Evolutionary conservation across 2,888 invertebrate species (phyloP), one percentile per base, ranked within the genome.

Genomic region (Phengaris alcon): DNA sequence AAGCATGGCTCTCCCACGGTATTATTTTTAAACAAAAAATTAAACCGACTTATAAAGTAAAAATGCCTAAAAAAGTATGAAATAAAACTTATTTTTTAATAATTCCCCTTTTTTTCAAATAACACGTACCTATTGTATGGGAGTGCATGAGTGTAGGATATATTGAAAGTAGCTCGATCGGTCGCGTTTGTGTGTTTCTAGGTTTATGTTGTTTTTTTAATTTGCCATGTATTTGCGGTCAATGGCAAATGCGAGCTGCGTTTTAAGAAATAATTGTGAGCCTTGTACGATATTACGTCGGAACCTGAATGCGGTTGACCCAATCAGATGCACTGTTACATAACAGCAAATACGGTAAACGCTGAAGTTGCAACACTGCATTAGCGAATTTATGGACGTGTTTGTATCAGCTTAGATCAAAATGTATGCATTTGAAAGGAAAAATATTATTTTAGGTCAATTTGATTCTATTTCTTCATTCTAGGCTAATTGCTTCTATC

Each of bases 291-390:
- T 52, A 72, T 72, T 72, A 54, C 72, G 72, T 72, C 44, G 35
- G 52, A 52, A 13, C 72, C 54, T 72, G 72, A 72, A 72, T 72
- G 72, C 54, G 13, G 72, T 72, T 79, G 79, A 79, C 78, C 77
- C 77, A 77, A 81, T 81, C 80, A 78, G 79, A 81, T 80, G 80
- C 77, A 79, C 78, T 78, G 79, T 82, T 81, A 81, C 80, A 79
- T 81, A 81, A 81, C 75, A 69, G 74, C 74, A 59, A 74, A 77
- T 76, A 75, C 78, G 77, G 77, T 78, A 79, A 77, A 78, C 70
- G 75, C 74, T 7, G 35, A 0, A 73, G 68, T 77, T 78, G 70
- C 78, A 73, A 78, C 77, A 77, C 72, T 48, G 70, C 72, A 72
- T 76, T 76, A 72, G 72, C 74, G 72, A 75, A 75, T 15, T 74